Evolutionary conservation across 1,140 invertebrate genomes (phyloP), one percentile per base, ranked within the genome.

Genomic region (Wiebesia pumilae): DNA sequence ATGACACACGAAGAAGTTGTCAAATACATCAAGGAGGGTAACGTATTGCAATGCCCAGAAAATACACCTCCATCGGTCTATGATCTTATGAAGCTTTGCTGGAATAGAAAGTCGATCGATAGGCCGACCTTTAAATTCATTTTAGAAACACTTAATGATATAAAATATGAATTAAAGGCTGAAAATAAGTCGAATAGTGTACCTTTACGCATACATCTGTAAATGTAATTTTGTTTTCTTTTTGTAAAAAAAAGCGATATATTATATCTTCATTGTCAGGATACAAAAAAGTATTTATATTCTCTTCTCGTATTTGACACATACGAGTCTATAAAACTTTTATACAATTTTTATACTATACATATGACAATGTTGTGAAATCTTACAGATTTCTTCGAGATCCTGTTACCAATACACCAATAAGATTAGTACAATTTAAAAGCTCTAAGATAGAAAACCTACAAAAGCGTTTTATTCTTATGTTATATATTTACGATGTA

Each of bases 1-100:
- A 97, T 98, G 96, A 98, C 97, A 9, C 98, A 99, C 92, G 98
- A 98, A 92, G 98, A 99, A 94, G 98, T 98, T 43, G 97, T 99
- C 0, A 97, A 97, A 89, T 98, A 97, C 93, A 96, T 99, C 73
- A 98, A 98, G 93, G 97, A 98, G 90, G 98, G 98, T 3, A 97
- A 98, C 91, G 96, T 98, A 51, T 95, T 99, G 10, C 95, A 96
- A 43, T 97, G 97, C 90, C 98, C 98, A 1, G 98, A 99, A 83
- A 97, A 98, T 91, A 98, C 97, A 47, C 98, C 98, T 0, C 93
- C 95, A n/a, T 95, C 96, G 65, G 95, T 98, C n/a, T 99, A 98
- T 93, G 96, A 98, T 65, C 92, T 99, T 1, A 99, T 99, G 98
- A 97, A 96, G 91, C 95, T 96, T 81, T 99, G 98, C 92, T 99